Evolutionary conservation across 1,140 invertebrate genomes (phyloP), one percentile per base, ranked within the genome.

Genomic region (Drosophila novamexicana): DNA sequence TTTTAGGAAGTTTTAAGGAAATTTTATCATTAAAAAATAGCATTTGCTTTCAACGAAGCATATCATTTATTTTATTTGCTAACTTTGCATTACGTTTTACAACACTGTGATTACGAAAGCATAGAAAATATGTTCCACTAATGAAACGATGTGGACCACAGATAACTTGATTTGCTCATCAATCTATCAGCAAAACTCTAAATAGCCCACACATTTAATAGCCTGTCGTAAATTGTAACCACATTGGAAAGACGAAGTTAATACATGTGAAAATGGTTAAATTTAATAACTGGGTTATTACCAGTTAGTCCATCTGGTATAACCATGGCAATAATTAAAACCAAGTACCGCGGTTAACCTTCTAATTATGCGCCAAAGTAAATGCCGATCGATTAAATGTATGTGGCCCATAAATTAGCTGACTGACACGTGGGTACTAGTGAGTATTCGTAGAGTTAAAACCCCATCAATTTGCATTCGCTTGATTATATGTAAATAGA

Each of bases 331-430:
- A 12, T 14, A 5, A 14, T 14, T 42, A 7, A 2, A 12, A 40
- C 6, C 6, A 12, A 40, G 10, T 9, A 7, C 36, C 9, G 7
- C 18, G 47, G 29, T 9, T 12, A 47, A 47, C 53, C 53, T 9
- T 42, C 14, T 22, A 59, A 67, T 42, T 67, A 45, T 67, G 39
- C 49, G 37, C 10, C 16, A 36, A 56, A 42, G 4, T 18, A 7
- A 53, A 42, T 50, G 8, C 53, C 70, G 63, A 77, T 56, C 63
- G 50, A 63, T 63, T 49, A 29, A 49, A 66, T 70, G 67, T 79
- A 63, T 74, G 81, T 86, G 79, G 58, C 44, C 70, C 86, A 82
- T 68, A 82, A 85, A 85, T 85, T 85, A 88, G 79, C 61, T 65
- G 62, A 40, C 61, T 49, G 47, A n/a, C 58, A 12, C 12, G 44